Evolutionary conservation across 2,888 invertebrate genomes (phyloP).

Genomic region (Calliphora vomitoria): DNA sequence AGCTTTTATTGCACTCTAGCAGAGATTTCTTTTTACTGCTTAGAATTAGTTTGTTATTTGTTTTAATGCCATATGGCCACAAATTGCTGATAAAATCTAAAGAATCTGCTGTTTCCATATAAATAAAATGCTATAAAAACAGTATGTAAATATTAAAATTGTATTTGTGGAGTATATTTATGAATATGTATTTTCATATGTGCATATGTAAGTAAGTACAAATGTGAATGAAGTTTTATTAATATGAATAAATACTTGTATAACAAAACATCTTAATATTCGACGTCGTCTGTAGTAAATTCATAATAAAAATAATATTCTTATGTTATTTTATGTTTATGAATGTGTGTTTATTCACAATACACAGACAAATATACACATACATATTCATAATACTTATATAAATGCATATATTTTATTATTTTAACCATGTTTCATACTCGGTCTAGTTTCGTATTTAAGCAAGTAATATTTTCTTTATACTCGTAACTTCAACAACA

Average conservation of each 20-base stretch:
- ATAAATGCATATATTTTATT: background rate
- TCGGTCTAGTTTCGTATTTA: background rate
- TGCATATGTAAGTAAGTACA: background rate
- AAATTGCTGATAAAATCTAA: constrained; percentile 26
- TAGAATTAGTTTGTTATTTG: background rate
- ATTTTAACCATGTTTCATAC: background rate
- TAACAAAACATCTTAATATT: background rate
- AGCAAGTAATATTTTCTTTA: background rate
- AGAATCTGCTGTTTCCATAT: background rate
- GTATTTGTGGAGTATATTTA: background rate
- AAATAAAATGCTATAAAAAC: background rate
- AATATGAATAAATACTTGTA: constrained; percentile 1
- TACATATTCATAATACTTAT: background rate
- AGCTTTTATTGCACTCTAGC: background rate
- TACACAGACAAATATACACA: background rate
- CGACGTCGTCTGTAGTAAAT: constrained; percentile 2
- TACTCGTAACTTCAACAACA: background rate
- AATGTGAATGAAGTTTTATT: background rate
- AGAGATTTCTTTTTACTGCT: constrained; percentile 1
- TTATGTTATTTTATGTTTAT: constrained; percentile 3
- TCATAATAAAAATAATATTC: constrained; percentile 7
- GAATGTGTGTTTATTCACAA: no score
- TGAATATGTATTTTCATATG: background rate
- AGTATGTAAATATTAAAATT: constrained; percentile 1
- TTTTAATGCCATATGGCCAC: constrained; percentile 18